Evolutionary conservation across 2,888 invertebrate genomes (phyloP), one percentile per base, ranked within the genome.

Genomic region (Leptopilina drosophilae): DNA sequence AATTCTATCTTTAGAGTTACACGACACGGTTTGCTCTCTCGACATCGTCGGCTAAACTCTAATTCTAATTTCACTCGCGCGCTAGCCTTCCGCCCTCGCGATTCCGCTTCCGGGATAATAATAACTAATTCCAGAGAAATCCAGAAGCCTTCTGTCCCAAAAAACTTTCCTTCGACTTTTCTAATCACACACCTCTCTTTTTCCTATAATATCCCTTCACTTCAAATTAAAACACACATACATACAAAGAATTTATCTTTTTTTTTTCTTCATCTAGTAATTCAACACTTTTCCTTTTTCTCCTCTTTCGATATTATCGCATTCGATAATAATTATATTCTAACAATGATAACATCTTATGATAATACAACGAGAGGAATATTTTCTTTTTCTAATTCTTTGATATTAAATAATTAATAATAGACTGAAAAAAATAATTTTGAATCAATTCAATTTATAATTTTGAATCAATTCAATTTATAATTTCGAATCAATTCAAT

Each of bases 21-120:
- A 73, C 73, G 73, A 73, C 73, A 73, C 73, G 73, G 9, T 73
- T 49, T 49, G 49, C 49, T 53, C 40, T 73, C 56, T 59, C 73
- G 56, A 15, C 73, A 73, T 49, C 49, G 49, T 3, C 49, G 73
- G 56, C 73, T 73, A 73, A 73, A 73, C 56, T 73, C 73, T 73
- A 73, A 73, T 73, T 73, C 73, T 73, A 73, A 73, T 73, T 73
- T 73, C 73, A 73, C 73, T 33, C 56, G 73, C 12, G 73, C 12
- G 49, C 33, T 33, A 73, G 73, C 56, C 73, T 73, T 73, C 73
- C 73, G 73, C 73, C 73, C 73, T 73, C 73, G 73, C 73, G 73
- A 73, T 73, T 73, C 73, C 73, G 73, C 73, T 73, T 73, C 73
- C 73, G 73, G 73, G 73, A 73, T 73, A 73, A 73, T 73, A 73